Evolutionary conservation across 2,888 invertebrate genomes (phyloP).

Genomic region (Synanthedon vespiformis): DNA sequence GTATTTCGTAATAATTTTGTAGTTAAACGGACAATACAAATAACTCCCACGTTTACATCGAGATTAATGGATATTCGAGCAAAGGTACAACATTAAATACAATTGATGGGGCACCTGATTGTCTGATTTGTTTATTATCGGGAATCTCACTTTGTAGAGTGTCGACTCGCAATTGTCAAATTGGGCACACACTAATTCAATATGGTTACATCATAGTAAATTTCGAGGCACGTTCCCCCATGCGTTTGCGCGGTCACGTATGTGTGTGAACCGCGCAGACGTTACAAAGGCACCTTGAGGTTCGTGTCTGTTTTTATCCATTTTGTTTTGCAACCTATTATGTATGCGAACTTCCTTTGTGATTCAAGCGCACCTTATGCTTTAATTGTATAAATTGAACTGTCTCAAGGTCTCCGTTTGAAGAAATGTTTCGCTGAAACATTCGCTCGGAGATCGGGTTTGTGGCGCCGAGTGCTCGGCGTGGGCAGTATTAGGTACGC

Average conservation of each 20-base stretch:
- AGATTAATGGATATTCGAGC: constrained; percentile 8
- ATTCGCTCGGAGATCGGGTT: constrained; percentile 5
- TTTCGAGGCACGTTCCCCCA: constrained; percentile 36
- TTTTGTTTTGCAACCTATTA: constrained; percentile 9
- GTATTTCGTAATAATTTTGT: constrained; percentile 20
- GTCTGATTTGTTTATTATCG: background rate
- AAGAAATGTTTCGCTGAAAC: constrained; percentile 1
- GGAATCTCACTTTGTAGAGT: background rate
- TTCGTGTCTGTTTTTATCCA: constrained; percentile 25
- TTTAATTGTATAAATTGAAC: constrained; percentile 21
- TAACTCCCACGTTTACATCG: constrained; percentile 9
- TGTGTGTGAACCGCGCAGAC: constrained; percentile 14
- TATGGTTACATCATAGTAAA: constrained; percentile 21
- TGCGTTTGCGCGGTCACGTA: constrained; percentile 18
- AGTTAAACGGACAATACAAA: constrained; percentile 8
- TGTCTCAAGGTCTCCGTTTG: constrained; percentile 22
- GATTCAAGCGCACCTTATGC: constrained; percentile 14
- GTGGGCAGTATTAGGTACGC: constrained; percentile 40
- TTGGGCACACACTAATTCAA: constrained; percentile 3
- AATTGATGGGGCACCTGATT: background rate
- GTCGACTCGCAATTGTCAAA: background rate
- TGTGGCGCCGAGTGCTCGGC: constrained; percentile 23
- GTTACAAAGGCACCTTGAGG: constrained; percentile 48
- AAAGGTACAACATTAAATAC: background rate
- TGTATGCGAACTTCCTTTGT: constrained; percentile 28